Conservation (phyloP, 2,113 vertebrate genomes). For the Vimba vimba region DNA sequence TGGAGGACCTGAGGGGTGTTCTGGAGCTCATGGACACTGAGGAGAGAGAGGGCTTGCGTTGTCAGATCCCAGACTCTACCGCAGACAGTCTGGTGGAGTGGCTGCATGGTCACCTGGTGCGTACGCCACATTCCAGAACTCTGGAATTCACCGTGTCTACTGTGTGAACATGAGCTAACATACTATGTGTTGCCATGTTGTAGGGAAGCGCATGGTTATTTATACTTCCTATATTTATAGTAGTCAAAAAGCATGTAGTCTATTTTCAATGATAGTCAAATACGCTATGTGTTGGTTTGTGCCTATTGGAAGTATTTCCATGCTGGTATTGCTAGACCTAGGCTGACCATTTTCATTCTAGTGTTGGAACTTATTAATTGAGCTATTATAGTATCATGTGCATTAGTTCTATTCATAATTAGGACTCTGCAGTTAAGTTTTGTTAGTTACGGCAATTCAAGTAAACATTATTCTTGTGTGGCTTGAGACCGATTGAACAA, state of each 20-base stretch:
- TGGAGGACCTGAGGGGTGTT: slow-evolving; percentile 89
- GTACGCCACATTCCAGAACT: neutral
- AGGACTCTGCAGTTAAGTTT: neutral
- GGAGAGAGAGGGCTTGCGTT: slow-evolving; percentile 89
- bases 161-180: slow-evolving; percentile 21
- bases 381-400: neutral
- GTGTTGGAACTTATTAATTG: neutral
- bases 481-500: slow-evolving; percentile 46
- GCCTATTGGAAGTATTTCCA: neutral
- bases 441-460: neutral
- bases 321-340: neutral
- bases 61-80: slow-evolving; percentile 90
- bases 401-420: neutral
- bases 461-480: slow-evolving; percentile 4
- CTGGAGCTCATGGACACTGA: slow-evolving; percentile 93
- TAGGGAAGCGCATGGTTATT: slow-evolving; percentile 9
- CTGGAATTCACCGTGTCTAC: slow-evolving; percentile 39
- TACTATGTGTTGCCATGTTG: slow-evolving; percentile 42
- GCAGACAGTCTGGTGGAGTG: slow-evolving; percentile 86
- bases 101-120: slow-evolving; percentile 92
- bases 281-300: neutral
- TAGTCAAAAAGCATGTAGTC: neutral
- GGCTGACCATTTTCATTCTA: neutral
- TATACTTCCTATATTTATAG: neutral
- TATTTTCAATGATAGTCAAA: neutral